Base-by-base conservation (phyloP, 1,140 invertebrate genomes). In the Drosophila pruinosa region DNA sequence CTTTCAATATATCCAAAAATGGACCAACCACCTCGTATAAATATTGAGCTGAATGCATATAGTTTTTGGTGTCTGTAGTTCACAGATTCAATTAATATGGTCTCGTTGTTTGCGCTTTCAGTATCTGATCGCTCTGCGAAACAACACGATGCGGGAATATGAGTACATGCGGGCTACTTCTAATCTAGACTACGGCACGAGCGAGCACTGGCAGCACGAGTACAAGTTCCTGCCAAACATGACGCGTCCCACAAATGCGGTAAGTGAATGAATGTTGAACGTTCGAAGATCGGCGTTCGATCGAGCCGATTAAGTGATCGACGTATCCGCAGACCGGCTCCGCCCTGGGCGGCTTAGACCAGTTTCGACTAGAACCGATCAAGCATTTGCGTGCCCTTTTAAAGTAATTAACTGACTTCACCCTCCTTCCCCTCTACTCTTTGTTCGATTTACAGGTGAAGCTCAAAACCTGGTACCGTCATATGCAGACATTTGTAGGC, bases 161-260 rank as follows among this genome's bases (percentile, higher is more conserved):
- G 45, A 57, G 14, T 45, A 54, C 17, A 62, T 79, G 7, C 62
- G 58, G 7, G 34, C 22, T 3, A 59, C 61, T 24, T 72, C 68
- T 47, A 65, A 61, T 4, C 69, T 85, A 52, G 74, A 83, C 34
- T 85, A 85, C 28, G 61, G 64, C 59, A 54, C 67, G 38, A 63
- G 64, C 17, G 50, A 70, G 22, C 56, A 72, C 28, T 90, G 80
- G 75, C 57, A 65, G 47, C 65, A 64, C 41, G 75, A 85, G 47
- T 90, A 90, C 75, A 82, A 74, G 50, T 90, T 90, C 71, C 75
- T 90, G 72, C 83, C 89, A 14, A 89, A 89, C 68, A 76, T 90
- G 68, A 89, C 81, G 72, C 72, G 52, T 28, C 70, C 69, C 65
- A 78, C 77, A 38, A 45, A 39, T 31, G 53, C 58, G 82, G 81